Conservation (phyloP, 2,888 invertebrate genomes). For the Tetranychus piercei region DNA sequence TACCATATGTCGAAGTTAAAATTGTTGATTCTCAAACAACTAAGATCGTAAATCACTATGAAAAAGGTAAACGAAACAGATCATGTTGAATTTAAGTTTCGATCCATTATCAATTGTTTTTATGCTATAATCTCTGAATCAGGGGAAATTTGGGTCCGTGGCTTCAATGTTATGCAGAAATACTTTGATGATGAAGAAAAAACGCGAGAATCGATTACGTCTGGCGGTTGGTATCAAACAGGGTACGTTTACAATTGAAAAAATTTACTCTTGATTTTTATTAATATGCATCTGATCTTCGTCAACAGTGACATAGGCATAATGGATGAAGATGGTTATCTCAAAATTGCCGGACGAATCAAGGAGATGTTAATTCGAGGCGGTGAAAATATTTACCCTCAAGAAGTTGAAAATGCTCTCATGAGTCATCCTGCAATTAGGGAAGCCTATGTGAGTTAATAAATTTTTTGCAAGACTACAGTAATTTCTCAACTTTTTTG, state of each 20-base stretch:
- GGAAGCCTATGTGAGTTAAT: conserved; percentile 36
- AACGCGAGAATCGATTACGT: conserved; percentile 46
- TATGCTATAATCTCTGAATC: neutral
- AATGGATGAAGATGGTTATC: conserved; percentile 50
- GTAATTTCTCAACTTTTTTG: neutral
- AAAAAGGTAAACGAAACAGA: neutral
- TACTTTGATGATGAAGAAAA: conserved; percentile 63
- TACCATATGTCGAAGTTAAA: conserved; percentile 23
- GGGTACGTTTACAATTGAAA: conserved; percentile 39
- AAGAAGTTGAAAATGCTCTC: conserved; percentile 38
- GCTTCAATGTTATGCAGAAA: conserved; percentile 44
- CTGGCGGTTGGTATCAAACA: conserved; percentile 59
- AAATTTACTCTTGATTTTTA: neutral
- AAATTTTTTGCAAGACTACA: neutral
- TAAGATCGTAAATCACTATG: conserved; percentile 41
- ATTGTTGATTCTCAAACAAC: conserved; percentile 42
- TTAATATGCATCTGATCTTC: neutral
- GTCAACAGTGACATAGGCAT: conserved; percentile 48
- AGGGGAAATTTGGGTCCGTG: conserved; percentile 56
- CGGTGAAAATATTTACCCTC: conserved; percentile 41
- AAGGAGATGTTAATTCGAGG: conserved; percentile 40
- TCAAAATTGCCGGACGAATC: conserved; percentile 45
- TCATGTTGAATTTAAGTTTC: neutral
- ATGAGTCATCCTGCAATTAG: conserved; percentile 36
- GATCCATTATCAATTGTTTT: too few species aligned